These are phyloP conservation scores for Halyomorpha halys DNA, from an alignment of 1,140 invertebrate species.

Conservation along the genomic window DNA sequence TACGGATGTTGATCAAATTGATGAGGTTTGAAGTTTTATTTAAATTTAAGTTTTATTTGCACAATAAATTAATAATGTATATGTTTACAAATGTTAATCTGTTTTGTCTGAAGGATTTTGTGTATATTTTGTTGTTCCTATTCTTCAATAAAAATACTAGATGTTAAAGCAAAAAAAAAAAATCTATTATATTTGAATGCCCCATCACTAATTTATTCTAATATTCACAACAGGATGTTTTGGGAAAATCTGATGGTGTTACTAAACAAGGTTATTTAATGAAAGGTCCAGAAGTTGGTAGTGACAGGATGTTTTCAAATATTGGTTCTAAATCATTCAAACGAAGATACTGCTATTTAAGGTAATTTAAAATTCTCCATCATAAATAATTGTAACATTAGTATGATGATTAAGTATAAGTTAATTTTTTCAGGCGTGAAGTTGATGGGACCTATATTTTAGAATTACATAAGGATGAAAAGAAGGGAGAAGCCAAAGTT, in stretches of 20 bases:
- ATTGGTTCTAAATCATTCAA: conserved; percentile 85
- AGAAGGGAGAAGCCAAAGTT: conserved; percentile 76
- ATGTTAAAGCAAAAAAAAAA: too few species aligned
- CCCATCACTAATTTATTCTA: conserved; percentile 11
- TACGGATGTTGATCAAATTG: conserved; percentile 68
- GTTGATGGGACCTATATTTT: conserved; percentile 82
- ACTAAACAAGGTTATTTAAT: conserved; percentile 81
- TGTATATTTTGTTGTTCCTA: too few species aligned
- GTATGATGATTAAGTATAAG: neutral
- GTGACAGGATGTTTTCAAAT: conserved; percentile 73
- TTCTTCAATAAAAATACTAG: too few species aligned
- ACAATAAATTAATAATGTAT: too few species aligned
- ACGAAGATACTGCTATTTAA: conserved; percentile 74
- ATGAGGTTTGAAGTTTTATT: conserved; percentile 47
- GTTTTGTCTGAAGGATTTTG: too few species aligned
- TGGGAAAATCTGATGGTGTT: conserved; percentile 46
- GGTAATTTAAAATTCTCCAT: conserved; percentile 27
- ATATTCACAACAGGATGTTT: conserved; percentile 36
- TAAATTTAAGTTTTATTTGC: too few species aligned
- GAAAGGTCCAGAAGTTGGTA: conserved; percentile 76
- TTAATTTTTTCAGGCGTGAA: conserved; percentile 51
- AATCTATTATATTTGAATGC: too few species aligned
- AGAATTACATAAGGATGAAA: conserved; percentile 87
- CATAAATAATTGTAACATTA: neutral
- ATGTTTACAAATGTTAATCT: too few species aligned